Conservation (phyloP, 2,888 invertebrate genomes). For the Clunio marinus region DNA sequence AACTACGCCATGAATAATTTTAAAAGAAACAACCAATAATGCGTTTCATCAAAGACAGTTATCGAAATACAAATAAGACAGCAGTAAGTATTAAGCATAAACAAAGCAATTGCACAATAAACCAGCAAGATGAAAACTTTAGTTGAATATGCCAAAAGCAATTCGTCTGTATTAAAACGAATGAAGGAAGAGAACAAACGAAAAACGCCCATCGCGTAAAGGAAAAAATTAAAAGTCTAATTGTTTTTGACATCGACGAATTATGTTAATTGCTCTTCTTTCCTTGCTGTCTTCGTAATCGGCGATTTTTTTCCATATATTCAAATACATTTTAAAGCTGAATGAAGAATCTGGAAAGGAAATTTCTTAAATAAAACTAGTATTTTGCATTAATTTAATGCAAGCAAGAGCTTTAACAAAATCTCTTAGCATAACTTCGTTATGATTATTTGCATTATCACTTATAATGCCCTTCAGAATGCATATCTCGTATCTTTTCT, state of each 20-base stretch:
- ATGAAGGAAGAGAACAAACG: slow-evolving; percentile 16
- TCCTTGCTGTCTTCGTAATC: background rate
- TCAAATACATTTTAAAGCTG: slow-evolving; percentile 2
- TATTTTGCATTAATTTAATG: background rate
- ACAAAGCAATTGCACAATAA: slow-evolving; percentile 8
- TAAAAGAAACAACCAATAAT: too few relatives aligned
- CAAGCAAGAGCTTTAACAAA: background rate
- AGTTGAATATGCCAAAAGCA: slow-evolving; percentile 1
- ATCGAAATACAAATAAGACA: too few relatives aligned
- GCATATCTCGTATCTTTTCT: background rate
- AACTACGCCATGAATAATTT: too few relatives aligned
- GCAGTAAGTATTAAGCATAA: too few relatives aligned
- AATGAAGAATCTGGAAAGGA: background rate
- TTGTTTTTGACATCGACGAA: slow-evolving; percentile 40
- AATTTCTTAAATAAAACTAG: background rate
- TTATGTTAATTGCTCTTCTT: slow-evolving; percentile 39
- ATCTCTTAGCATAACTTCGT: background rate
- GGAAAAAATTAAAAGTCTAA: slow-evolving; percentile 40
- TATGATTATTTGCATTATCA: background rate
- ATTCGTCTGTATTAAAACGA: background rate
- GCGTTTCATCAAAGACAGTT: background rate
- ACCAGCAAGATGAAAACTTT: background rate
- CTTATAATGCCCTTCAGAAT: too few relatives aligned
- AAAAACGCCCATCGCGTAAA: slow-evolving; percentile 39
- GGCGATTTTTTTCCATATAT: background rate